Evolutionary conservation across 2,888 invertebrate species (phyloP).

Genomic region (Eilema griseolum): DNA sequence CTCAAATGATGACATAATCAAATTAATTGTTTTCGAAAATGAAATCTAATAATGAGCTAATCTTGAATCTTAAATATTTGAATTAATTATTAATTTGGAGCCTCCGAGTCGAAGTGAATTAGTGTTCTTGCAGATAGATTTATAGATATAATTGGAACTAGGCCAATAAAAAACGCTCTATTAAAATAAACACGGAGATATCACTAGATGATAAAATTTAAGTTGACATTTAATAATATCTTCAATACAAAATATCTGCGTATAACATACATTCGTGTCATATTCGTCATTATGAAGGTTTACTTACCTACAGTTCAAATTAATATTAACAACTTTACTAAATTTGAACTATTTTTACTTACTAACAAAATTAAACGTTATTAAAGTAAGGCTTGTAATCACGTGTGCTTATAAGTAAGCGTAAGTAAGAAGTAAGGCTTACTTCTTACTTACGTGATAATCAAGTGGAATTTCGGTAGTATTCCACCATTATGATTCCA

Average conservation of each 20-base stretch:
- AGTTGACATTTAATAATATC: background rate
- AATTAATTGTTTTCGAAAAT: background rate
- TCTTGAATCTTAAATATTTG: background rate
- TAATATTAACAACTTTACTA: background rate
- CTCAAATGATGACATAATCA: background rate
- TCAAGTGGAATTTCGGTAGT: too few relatives aligned
- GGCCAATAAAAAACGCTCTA: background rate
- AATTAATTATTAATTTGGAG: conserved; percentile 2
- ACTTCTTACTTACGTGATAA: too few relatives aligned
- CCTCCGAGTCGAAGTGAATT: background rate
- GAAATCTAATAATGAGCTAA: background rate
- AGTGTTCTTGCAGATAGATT: background rate
- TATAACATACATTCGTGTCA: too few relatives aligned
- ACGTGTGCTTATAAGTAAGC: too few relatives aligned
- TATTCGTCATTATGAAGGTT: background rate
- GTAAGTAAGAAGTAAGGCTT: too few relatives aligned
- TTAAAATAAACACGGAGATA: background rate
- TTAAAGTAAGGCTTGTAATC: background rate
- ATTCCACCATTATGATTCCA: too few relatives aligned
- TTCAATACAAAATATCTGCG: background rate
- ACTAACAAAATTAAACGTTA: background rate
- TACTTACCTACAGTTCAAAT: background rate
- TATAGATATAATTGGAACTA: background rate
- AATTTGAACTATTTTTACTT: background rate
- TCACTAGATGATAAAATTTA: background rate